Percentiles rank a stretch among this genome's conserved stretches.
phyloP scores from a whole-genome alignment of 2,888 invertebrate species.

The Drosophila koepferae region DNA sequence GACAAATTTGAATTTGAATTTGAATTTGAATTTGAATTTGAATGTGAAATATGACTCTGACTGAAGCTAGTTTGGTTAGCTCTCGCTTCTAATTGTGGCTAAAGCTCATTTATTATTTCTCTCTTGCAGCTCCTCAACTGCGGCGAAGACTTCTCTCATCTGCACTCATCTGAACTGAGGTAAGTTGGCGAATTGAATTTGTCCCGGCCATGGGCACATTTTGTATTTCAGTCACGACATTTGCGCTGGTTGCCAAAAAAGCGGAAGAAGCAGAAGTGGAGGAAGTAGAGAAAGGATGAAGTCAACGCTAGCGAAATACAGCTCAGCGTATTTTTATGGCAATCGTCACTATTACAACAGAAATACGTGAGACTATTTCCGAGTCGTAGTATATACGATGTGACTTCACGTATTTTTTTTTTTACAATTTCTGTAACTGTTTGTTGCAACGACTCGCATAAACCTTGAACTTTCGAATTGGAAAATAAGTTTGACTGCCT shows the following conservation, averaged over 20 bases:
- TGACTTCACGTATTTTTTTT: conserved; percentile 9
- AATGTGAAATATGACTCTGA: conserved; percentile 9
- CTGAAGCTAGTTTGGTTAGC: background rate
- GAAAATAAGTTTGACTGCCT: background rate
- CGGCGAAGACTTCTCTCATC: background rate
- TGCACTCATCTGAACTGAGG: conserved; percentile 9
- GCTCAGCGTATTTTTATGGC: conserved; percentile 49
- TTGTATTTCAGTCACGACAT: conserved; percentile 51
- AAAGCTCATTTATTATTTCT: conserved; percentile 22
- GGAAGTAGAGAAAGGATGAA: conserved; percentile 18
- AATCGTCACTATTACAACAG: conserved; percentile 54
- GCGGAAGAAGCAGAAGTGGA: too few relatives aligned
- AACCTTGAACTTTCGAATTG: conserved; percentile 1
- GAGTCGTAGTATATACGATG: conserved; percentile 13
- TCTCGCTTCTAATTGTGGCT: conserved; percentile 43
- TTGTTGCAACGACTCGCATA: background rate
- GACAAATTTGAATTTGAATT: conserved; percentile 14
- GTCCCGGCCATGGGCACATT: conserved; percentile 5
- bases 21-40: conserved; percentile 7
- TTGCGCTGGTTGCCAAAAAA: conserved; percentile 35
- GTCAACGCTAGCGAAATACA: conserved; percentile 12
- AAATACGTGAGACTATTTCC: conserved; percentile 56
- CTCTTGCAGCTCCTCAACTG: conserved; percentile 3
- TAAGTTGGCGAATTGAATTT: conserved; percentile 30
- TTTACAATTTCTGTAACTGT: conserved; percentile 27